Evolutionary conservation across 1,140 invertebrate genomes (phyloP).

Genomic region (Brachionus angularis): DNA sequence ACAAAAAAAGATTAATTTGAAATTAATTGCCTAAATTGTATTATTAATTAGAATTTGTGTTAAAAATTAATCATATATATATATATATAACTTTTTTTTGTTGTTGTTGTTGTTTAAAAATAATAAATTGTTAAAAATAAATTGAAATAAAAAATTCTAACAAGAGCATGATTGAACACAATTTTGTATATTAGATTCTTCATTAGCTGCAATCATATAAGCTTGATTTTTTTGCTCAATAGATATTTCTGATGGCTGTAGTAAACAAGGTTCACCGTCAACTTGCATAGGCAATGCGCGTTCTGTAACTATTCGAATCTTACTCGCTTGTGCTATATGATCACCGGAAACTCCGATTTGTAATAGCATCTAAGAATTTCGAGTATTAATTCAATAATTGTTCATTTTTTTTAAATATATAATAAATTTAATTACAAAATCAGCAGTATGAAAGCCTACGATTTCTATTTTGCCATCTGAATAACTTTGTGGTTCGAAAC

Average conservation of each 20-base stretch:
- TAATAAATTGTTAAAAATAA: not conserved
- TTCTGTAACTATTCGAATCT: slow-evolving; percentile 1
- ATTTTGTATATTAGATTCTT: not conserved
- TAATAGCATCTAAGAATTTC: slow-evolving; percentile 12
- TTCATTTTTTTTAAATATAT: not conserved
- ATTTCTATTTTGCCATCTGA: slow-evolving; percentile 44
- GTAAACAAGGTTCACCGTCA: slow-evolving; percentile 35
- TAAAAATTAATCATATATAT: too few species aligned
- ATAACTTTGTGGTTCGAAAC: slow-evolving; percentile 4
- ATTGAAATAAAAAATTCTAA: not conserved
- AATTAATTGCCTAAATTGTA: too few species aligned
- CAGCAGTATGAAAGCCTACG: slow-evolving; percentile 26
- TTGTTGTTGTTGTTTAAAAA: too few species aligned
- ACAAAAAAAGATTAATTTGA: too few species aligned
- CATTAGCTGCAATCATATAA: not conserved
- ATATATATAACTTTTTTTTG: too few species aligned
- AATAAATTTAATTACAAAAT: slow-evolving; percentile 23
- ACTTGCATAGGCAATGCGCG: slow-evolving; percentile 39
- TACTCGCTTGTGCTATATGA: slow-evolving; percentile 28
- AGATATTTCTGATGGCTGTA: slow-evolving; percentile 21
- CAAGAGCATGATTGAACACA: slow-evolving; percentile 13
- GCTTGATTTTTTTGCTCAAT: slow-evolving; percentile 40
- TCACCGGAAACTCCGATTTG: slow-evolving; percentile 38
- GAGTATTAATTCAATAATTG: not conserved
- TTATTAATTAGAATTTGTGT: too few species aligned